phyloP scores from a whole-genome alignment of 2,888 invertebrate genomes.

The Choristoneura rosaceana region DNA sequence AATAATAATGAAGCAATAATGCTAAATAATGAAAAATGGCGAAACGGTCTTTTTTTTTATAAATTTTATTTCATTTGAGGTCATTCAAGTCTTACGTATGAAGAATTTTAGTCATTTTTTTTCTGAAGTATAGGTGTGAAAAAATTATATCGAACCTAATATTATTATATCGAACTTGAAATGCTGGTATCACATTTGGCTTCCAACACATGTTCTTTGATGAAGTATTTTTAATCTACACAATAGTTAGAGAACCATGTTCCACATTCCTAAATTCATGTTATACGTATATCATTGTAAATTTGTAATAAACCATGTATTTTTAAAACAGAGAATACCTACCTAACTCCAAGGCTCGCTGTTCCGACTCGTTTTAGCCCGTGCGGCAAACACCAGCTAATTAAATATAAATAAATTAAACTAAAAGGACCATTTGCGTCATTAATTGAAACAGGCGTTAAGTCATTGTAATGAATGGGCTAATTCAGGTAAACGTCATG shows the following conservation, averaged over 20 bases:
- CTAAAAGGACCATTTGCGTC: slow-evolving; percentile 55
- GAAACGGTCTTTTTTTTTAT: no score
- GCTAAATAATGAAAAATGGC: no score
- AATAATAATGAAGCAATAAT: no score
- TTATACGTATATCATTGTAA: background rate
- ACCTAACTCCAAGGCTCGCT: slow-evolving; percentile 15
- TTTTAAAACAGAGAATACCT: slow-evolving; percentile 19
- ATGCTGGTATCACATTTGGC: background rate
- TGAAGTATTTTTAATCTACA: background rate
- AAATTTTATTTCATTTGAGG: no score
- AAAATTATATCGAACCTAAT: no score
- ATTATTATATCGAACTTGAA: background rate
- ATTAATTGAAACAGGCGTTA: slow-evolving; percentile 47
- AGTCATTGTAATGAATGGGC: slow-evolving; percentile 54
- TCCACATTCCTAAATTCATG: background rate
- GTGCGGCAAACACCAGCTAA: slow-evolving; percentile 57
- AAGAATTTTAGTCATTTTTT: no score
- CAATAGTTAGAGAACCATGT: background rate
- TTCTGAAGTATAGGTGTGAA: no score
- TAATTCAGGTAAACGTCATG: slow-evolving; percentile 22
- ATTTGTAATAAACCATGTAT: slow-evolving; percentile 13
- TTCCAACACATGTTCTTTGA: background rate
- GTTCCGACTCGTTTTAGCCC: slow-evolving; percentile 9
- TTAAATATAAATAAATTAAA: slow-evolving; percentile 57
- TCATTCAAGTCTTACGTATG: no score